Conservation (phyloP, 2,113 vertebrate genomes). For the Osmerus eperlanus region DNA sequence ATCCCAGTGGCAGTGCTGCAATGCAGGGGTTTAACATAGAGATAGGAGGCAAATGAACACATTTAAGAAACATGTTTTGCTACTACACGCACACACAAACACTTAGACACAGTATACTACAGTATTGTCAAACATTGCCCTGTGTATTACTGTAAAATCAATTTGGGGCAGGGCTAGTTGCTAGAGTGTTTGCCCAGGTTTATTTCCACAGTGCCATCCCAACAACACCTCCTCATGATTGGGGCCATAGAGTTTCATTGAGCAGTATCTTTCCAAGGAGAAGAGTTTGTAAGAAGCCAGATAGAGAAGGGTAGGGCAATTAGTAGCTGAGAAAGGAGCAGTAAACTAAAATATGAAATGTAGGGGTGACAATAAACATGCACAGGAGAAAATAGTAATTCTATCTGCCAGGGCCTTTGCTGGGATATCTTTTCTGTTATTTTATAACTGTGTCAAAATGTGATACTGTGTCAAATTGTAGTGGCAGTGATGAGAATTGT, state of each 20-base stretch:
- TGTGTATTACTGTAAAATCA: neutral
- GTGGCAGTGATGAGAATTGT: too few relatives aligned
- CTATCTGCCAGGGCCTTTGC: neutral
- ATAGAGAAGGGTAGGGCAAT: constrained; percentile 6
- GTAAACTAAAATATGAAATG: constrained; percentile 15
- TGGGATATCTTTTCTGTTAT: neutral
- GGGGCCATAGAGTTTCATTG: constrained; percentile 7
- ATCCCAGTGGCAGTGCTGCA: constrained; percentile 71
- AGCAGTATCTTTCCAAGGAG: neutral
- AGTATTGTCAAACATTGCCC: neutral
- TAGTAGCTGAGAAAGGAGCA: constrained; percentile 13
- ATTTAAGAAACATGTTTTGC: constrained; percentile 47
- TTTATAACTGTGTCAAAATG: too few relatives aligned
- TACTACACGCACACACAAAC: constrained; percentile 12
- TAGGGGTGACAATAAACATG: neutral
- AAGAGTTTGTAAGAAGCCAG: neutral
- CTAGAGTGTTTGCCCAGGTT: constrained; percentile 15
- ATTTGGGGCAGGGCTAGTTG: constrained; percentile 18
- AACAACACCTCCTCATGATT: constrained; percentile 8
- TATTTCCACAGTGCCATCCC: neutral
- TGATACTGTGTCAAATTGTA: too few relatives aligned
- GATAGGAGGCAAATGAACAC: constrained; percentile 52
- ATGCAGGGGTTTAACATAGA: constrained; percentile 75
- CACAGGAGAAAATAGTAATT: neutral
- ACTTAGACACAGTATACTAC: constrained; percentile 5